Evolutionary conservation across 1,140 invertebrate genomes (phyloP).

Genomic region (Lanistes nyassanus): DNA sequence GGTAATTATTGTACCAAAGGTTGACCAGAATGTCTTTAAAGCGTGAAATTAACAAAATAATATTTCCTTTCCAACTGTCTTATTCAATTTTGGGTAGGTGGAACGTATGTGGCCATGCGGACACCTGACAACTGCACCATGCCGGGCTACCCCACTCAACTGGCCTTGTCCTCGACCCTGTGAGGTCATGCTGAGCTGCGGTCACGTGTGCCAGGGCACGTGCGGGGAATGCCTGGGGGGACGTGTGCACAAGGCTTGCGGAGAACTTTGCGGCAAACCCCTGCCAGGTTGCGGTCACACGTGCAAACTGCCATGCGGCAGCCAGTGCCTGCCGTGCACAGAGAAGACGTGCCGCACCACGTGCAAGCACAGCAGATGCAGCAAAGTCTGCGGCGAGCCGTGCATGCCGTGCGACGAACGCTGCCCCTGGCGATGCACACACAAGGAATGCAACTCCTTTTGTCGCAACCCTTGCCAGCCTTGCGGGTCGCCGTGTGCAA

Average conservation of each 20-base stretch:
- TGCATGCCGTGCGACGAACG: slow-evolving; percentile 71
- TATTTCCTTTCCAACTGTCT: slow-evolving; percentile 61
- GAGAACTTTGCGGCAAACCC: slow-evolving; percentile 47
- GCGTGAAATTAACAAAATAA: no score
- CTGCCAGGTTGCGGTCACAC: slow-evolving; percentile 63
- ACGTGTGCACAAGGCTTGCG: slow-evolving; percentile 71
- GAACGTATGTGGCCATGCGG: slow-evolving; percentile 56
- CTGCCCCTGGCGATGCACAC: slow-evolving; percentile 66
- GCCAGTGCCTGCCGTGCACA: slow-evolving; percentile 73
- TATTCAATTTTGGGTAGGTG: slow-evolving; percentile 69
- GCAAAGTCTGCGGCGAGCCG: slow-evolving; percentile 66
- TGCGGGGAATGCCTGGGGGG: slow-evolving; percentile 71
- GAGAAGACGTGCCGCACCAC: slow-evolving; percentile 71
- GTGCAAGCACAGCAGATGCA: slow-evolving; percentile 73
- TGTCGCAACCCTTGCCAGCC: slow-evolving; percentile 74
- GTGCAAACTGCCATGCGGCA: slow-evolving; percentile 48
- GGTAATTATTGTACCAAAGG: background rate
- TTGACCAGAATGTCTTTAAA: no score
- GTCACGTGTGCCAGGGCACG: slow-evolving; percentile 48
- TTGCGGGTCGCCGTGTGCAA: slow-evolving; percentile 57
- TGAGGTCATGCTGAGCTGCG: slow-evolving; percentile 41
- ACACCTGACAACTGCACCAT: slow-evolving; percentile 52
- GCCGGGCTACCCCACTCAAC: slow-evolving; percentile 37
- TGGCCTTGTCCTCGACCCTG: slow-evolving; percentile 35
- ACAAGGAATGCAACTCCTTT: slow-evolving; percentile 70